Evolutionary conservation across 2,113 vertebrate species (phyloP), one percentile per base, ranked within the genome.

Genomic region (Shinisaurus crocodilurus): DNA sequence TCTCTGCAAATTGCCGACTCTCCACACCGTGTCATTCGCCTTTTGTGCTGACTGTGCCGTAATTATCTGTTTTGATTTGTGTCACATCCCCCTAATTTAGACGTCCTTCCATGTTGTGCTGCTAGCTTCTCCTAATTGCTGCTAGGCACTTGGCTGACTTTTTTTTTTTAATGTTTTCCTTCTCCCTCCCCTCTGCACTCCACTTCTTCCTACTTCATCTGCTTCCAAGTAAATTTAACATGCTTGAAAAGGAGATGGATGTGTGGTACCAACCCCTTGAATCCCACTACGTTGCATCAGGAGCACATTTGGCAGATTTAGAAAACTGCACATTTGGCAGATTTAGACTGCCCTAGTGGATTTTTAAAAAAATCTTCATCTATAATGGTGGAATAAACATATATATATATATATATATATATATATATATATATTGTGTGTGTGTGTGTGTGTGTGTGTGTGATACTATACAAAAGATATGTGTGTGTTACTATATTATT

Each of bases 101-200:
- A 72, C 86, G 86, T 93, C 89, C 48, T 88, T 82, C 48, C 5
- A 16, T 90, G 81, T 82, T 63, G 54, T 63, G 87, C 88, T 88
- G 34, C 81, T 92, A 84, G 37, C 88, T 89, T 70, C 57, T 89
- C 50, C 37, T 85, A 70, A 92, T 40, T 45, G 88, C 92, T 91
- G 91, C 90, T 91, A 75, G 95, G 37, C 43, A 89, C 40, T 3
- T 0, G 89, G 87, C 84, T 96, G 95, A 86, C 43, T 85, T 94
- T 87, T 86, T 76, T 80, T 92, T 93, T 88, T 84, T 83, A 25
- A 48, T 45, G 34, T 84, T 89, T 87, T 32, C 72, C 60, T 48
- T 32, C 74, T 57, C 94, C 88, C 69, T 89, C 32, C 92, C 65
- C 81, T 79, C 1, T 23, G 27, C 69, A 86, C 94, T 92, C 40